Conservation (phyloP, 2,888 invertebrate species). For the Lamellibrachia columna region DNA sequence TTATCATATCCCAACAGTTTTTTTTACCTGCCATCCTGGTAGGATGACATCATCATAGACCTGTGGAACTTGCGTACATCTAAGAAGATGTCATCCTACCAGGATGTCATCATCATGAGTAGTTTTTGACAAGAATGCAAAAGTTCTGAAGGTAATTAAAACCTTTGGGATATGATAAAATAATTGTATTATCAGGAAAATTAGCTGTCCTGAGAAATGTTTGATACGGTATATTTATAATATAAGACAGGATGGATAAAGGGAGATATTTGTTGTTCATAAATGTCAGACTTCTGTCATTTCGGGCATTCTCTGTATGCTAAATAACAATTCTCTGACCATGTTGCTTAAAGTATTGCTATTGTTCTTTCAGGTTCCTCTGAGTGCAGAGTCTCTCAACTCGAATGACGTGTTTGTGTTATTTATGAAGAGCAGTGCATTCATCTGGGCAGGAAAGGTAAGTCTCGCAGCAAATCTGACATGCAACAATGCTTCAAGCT, state of each 20-base stretch:
- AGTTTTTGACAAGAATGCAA: no score
- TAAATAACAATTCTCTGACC: not conserved
- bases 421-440: conserved; percentile 71
- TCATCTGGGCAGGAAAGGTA: conserved; percentile 88
- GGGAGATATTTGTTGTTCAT: not conserved
- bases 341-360: not conserved
- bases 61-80: no score
- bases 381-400: conserved; percentile 73
- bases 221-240: not conserved
- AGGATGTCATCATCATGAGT: no score
- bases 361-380: conserved; percentile 51
- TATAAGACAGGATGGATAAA: not conserved
- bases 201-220: not conserved
- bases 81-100: no score
- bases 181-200: no score
- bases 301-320: not conserved
- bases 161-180: no score
- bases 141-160: no score
- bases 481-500: not conserved
- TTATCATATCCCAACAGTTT: no score
- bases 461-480: conserved; percentile 18
- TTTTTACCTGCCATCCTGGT: no score
- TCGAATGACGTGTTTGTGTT: conserved; percentile 87
- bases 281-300: not conserved
- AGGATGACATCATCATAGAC: no score